Evolutionary conservation across 2,113 vertebrate genomes (phyloP), one percentile per base, ranked within the genome.

Genomic region (Coracopsis vasa): DNA sequence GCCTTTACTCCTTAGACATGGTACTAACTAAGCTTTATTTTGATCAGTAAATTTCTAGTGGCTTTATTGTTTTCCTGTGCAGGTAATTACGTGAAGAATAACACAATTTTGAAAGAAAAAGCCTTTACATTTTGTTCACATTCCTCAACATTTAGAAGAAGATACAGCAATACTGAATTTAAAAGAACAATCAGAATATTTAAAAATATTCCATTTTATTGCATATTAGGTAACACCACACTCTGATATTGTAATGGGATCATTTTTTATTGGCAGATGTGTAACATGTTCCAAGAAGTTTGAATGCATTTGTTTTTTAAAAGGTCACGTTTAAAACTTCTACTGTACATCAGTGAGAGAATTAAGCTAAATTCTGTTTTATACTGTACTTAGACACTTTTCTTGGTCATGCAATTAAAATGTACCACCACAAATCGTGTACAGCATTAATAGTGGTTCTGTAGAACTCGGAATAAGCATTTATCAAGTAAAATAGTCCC

Each of bases 321-420:
- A 35, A 72, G 39, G 12, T 69, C n/a, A 18, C 1, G 0, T 16
- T 13, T 67, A 75, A 42, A 67, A 27, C 27, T 42, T 71, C 16
- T 8, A 0, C 42, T 71, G 19, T 54, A 27, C 13, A 14, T 39
- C 0, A 0, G 7, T 47, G 53, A 44, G 20, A 39, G 11, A 66
- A 53, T 47, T 70, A 20, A 72, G 24, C 27, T 82, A 41, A 45
- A 24, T 41, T 64, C 44, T 60, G 13, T 66, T 75, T 75, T 1
- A 2, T 75, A 11, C 54, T 80, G 12, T 60, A 23, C 15, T 54
- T 61, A 37, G 65, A 9, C 18, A 13, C 33, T 80, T 86, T 61
- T 80, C 41, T 73, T 69, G 41, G 6, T 74, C 10, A 17, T 61
- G 44, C 29, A 48, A 42, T 45, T 47, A 42, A 47, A 67, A 41